Evolutionary conservation across 2,888 invertebrate genomes (phyloP).

Genomic region (Plebejus melissa): DNA sequence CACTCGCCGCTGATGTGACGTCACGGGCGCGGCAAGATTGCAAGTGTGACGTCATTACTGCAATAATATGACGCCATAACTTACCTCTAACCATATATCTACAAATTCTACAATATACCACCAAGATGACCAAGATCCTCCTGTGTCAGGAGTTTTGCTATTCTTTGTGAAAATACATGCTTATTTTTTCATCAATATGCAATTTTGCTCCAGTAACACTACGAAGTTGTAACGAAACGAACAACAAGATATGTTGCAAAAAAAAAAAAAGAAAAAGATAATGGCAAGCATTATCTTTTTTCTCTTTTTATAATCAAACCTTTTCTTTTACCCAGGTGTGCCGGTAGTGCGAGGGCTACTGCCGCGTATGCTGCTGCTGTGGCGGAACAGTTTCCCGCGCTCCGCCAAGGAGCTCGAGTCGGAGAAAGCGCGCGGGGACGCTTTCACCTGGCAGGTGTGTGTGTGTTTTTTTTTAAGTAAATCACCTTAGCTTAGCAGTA

Average conservation of each 20-base stretch:
- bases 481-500: too few relatives aligned
- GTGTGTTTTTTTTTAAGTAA: not conserved
- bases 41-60: not conserved
- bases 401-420: constrained; percentile 98
- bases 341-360: constrained; percentile 95
- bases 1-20: not conserved
- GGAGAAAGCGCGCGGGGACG: constrained; percentile 96
- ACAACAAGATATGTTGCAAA: too few relatives aligned
- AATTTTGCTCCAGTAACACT: too few relatives aligned
- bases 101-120: not conserved
- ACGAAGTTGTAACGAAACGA: too few relatives aligned
- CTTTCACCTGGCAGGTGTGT: constrained; percentile 97
- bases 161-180: too few relatives aligned
- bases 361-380: constrained; percentile 94
- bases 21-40: not conserved
- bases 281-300: too few relatives aligned
- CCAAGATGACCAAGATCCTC: not conserved
- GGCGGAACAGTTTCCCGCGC: constrained; percentile 98
- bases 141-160: too few relatives aligned
- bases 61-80: not conserved
- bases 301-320: too few relatives aligned
- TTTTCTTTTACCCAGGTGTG: constrained; percentile 78
- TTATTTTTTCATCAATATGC: too few relatives aligned
- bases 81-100: not conserved
- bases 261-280: too few relatives aligned